Base-by-base conservation (phyloP, 1,140 invertebrate genomes). In the Trypoxylus dichotomus region DNA sequence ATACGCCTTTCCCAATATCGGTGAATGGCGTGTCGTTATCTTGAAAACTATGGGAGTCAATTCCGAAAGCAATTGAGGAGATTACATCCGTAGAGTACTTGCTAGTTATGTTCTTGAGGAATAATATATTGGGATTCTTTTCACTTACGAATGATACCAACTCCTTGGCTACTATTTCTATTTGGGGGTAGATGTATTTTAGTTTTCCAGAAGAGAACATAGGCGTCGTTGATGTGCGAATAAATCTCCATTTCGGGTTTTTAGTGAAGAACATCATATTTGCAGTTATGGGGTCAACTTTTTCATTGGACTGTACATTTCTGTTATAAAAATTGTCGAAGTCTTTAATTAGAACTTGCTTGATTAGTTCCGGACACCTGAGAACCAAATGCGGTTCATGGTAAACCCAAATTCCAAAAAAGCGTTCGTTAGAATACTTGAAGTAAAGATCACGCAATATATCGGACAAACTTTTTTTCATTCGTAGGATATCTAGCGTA, bases 51-150 rank as follows among this genome's bases (percentile, higher is more conserved):
- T 76, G 43, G 8, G 76, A 72, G n/a, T 89, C 86, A 77, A 91
- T 84, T n/a, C 90, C 91, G 80, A 89, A 91, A 3, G 88, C 90
- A 76, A 88, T 88, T 3, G 86, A 89, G 3, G 89, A 89, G 43
- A 92, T 91, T 5, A 90, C 87, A 82, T 91, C 90, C 10, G 90
- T 90, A 6, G 88, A 88, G 77, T 88, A 91, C 78, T 87, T 87
- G 0, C 87, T 83, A 75, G 87, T 85, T 32, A 90, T 29, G 37
- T 89, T 88, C 81, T 88, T 89, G 3, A 87, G 79, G 19, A 86
- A 84, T 0, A 79, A 86, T 0, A 54, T 15, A n/a, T 32, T 54
- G 29, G 1, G 2, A 0, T n/a, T n/a, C 84, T 6, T 83, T 77
- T 19, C 54, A 13, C 78, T 25, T 15, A 87, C 47, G 80, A 82